phyloP scores from a whole-genome alignment of 2,113 vertebrate genomes.

The Hyaena hyaena region DNA sequence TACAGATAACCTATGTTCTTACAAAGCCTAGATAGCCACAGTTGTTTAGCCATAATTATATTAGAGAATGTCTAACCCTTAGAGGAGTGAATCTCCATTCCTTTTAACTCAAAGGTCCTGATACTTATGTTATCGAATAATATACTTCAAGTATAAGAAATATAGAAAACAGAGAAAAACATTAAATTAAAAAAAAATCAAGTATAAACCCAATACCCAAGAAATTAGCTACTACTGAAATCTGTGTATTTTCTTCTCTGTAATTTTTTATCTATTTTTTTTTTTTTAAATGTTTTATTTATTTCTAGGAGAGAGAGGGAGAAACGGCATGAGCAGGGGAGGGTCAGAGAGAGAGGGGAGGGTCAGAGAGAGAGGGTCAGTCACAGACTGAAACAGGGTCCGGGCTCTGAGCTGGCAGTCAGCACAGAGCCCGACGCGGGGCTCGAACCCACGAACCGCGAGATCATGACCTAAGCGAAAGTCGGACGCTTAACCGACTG shows the following conservation, averaged over 20 bases:
- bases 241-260: neutral
- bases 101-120: neutral
- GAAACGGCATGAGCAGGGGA: too few species aligned
- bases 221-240: neutral
- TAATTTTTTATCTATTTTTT: neutral
- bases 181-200: constrained; percentile 44
- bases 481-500: too few species aligned
- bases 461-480: too few species aligned
- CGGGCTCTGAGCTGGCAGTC: too few species aligned
- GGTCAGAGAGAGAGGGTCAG: too few species aligned
- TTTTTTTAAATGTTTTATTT: too few species aligned
- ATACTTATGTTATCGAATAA: neutral
- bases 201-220: neutral
- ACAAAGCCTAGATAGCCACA: neutral
- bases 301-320: too few species aligned
- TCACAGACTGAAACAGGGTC: too few species aligned
- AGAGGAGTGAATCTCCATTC: neutral
- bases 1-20: neutral
- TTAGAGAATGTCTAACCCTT: neutral
- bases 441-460: too few species aligned
- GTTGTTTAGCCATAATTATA: neutral
- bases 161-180: constrained; percentile 1
- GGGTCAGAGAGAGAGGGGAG: too few species aligned
- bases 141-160: neutral
- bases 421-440: too few species aligned